phyloP scores from a whole-genome alignment of 2,888 invertebrate species.

The Oligia latruncula region DNA sequence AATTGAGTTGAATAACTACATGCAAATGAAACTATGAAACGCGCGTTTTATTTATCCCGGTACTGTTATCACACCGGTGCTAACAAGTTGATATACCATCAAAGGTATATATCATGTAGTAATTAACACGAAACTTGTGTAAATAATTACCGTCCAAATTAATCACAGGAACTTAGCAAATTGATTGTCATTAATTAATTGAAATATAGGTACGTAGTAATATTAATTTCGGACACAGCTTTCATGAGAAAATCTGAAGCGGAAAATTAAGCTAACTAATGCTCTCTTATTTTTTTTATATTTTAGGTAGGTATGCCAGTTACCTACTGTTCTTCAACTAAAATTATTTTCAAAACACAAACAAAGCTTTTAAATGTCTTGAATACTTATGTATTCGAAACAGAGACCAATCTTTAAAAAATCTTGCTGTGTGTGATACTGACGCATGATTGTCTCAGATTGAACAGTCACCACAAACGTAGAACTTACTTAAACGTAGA shows the following conservation, averaged over 20 bases:
- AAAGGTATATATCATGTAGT: slow-evolving; percentile 24
- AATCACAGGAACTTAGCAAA: slow-evolving; percentile 40
- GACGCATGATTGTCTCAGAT: not conserved
- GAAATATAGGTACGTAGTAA: slow-evolving; percentile 16
- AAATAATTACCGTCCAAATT: slow-evolving; percentile 50
- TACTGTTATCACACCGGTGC: not conserved
- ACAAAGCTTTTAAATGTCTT: not conserved
- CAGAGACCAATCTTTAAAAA: not conserved
- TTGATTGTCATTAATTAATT: slow-evolving; percentile 43
- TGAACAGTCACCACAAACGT: not conserved
- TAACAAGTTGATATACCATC: not conserved
- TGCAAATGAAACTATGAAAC: too few species aligned
- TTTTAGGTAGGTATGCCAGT: not conserved
- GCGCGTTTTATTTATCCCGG: not conserved
- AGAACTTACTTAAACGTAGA: too few species aligned
- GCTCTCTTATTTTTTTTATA: not conserved
- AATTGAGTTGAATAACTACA: not conserved
- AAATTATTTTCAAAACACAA: not conserved
- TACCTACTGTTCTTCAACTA: not conserved
- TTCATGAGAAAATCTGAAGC: slow-evolving; percentile 7
- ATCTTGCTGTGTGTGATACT: not conserved
- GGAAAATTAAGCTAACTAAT: not conserved
- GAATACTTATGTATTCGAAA: not conserved
- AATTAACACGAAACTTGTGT: slow-evolving; percentile 36
- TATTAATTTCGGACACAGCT: slow-evolving; percentile 31